phyloP scores from a whole-genome alignment of 2,113 vertebrate genomes.

The Hippocampus comes region DNA sequence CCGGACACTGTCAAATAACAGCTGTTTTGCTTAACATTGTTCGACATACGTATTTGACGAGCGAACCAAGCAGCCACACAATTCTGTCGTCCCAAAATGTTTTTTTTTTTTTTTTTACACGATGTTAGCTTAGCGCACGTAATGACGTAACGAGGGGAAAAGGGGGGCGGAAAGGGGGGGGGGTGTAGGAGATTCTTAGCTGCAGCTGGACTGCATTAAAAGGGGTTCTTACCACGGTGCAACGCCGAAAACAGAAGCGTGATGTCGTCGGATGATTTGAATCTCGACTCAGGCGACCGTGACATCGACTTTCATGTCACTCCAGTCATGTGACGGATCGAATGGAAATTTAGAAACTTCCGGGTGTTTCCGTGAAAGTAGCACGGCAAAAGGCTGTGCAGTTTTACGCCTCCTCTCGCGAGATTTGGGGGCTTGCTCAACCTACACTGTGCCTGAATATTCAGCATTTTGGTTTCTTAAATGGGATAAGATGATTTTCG shows the following conservation, averaged over 20 bases:
- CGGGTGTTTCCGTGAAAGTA: conserved; percentile 45
- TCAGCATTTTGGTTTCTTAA: neutral
- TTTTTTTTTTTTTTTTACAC: conserved; percentile 27
- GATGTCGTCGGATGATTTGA: neutral
- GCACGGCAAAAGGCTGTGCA: conserved; percentile 7
- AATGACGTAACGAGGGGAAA: neutral
- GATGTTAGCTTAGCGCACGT: neutral
- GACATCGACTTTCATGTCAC: conserved; percentile 18
- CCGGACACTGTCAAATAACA: too few species aligned
- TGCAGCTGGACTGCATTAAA: neutral
- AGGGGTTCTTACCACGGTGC: conserved; percentile 22
- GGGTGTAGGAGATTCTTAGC: neutral
- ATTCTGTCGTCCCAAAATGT: neutral
- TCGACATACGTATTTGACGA: rapidly evolving
- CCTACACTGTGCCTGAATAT: too few species aligned
- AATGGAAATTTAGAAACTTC: conserved; percentile 53
- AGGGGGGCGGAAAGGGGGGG: neutral
- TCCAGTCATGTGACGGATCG: conserved; percentile 22
- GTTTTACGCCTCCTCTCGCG: neutral
- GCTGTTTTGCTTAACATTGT: neutral
- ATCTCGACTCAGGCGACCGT: conserved; percentile 3
- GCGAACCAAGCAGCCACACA: neutral
- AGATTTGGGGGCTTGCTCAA: neutral
- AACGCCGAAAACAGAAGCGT: neutral
- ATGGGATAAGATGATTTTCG: neutral